Evolutionary conservation across 53 echinoderm and acorn worm species (phyloP).

Genomic region (Astropecten irregularis): DNA sequence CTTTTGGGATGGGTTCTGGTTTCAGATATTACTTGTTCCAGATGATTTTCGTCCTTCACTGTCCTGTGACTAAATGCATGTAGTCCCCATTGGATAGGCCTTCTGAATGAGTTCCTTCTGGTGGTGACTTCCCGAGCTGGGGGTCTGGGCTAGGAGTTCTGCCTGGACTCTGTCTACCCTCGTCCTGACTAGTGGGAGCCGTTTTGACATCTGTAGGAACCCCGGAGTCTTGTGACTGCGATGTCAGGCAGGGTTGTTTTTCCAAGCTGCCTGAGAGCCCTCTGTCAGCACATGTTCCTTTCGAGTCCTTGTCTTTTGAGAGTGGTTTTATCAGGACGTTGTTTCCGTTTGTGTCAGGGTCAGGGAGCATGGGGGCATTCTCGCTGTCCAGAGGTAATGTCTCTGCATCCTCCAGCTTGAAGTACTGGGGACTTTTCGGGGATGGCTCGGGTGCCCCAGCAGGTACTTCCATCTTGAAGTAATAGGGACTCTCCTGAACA

Average conservation of each 20-base stretch:
- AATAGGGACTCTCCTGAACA: conserved; percentile 24
- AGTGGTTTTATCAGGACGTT: neutral
- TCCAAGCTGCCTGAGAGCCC: neutral
- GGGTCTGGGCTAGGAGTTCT: neutral
- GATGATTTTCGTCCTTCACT: too few relatives aligned
- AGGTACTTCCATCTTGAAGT: conserved; percentile 28
- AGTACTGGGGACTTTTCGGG: conserved; percentile 16
- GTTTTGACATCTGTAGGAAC: neutral
- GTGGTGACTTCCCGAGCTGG: neutral
- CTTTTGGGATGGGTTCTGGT: too few relatives aligned
- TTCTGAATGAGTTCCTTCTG: neutral
- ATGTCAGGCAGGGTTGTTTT: neutral
- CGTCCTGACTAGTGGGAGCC: neutral
- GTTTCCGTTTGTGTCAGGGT: conserved; percentile 24
- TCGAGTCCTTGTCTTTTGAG: neutral
- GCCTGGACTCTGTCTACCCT: neutral
- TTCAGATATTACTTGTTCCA: too few relatives aligned
- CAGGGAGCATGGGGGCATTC: neutral
- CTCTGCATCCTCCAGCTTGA: conserved; percentile 39
- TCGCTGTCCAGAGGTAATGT: conserved; percentile 24
- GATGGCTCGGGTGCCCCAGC: neutral
- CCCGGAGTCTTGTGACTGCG: neutral
- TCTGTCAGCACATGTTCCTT: neutral
- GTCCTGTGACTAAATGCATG: neutral
- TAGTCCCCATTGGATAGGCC: conserved; percentile 9